Conservation (phyloP, 2,113 vertebrate genomes). For the Hiodon alosoides region DNA sequence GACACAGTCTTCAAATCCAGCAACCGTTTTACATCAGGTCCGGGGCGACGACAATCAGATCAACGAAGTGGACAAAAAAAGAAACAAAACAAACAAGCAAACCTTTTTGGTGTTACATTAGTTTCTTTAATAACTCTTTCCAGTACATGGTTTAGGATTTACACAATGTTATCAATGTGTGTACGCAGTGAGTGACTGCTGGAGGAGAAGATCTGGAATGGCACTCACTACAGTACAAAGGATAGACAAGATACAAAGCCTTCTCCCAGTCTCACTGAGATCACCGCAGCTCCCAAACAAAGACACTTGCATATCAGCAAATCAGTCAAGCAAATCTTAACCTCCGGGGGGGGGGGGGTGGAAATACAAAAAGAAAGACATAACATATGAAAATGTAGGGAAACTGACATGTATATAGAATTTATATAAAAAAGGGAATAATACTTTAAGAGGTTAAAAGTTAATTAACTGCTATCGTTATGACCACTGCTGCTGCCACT, state of each 20-base stretch:
- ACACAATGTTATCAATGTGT: conserved; percentile 53
- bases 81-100: no score
- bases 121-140: conserved; percentile 65
- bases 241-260: conserved; percentile 41
- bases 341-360: conserved; percentile 39
- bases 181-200: conserved; percentile 61
- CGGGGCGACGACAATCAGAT: no score
- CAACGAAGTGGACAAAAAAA: no score
- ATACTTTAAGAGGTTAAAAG: conserved; percentile 61
- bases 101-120: conserved; percentile 38
- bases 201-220: conserved; percentile 43
- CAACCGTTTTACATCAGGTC: no score
- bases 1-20: no score
- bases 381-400: conserved; percentile 55
- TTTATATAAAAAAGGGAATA: conserved; percentile 52
- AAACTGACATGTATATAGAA: conserved; percentile 46
- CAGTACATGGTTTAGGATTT: conserved; percentile 62
- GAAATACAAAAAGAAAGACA: conserved; percentile 46
- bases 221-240: conserved; percentile 38
- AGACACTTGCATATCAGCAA: conserved; percentile 57
- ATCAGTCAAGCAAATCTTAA: conserved; percentile 38
- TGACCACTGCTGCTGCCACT: conserved; percentile 42
- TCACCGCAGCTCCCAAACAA: not conserved
- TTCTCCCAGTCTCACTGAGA: conserved; percentile 29
- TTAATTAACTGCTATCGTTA: conserved; percentile 57